phyloP scores from a whole-genome alignment of 2,888 invertebrate species.

The Meandrusa payeni region DNA sequence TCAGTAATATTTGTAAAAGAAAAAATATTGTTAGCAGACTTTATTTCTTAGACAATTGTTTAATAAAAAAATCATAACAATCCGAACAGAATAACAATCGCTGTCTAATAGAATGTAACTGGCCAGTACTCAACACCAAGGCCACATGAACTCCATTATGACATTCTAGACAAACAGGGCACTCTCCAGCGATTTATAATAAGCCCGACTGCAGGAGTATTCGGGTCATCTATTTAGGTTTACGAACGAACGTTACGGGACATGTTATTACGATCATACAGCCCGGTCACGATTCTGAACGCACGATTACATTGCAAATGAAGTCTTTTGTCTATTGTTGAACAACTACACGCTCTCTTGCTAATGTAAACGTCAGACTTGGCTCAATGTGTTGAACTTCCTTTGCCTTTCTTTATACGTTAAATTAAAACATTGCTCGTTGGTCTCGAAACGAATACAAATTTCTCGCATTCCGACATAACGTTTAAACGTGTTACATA shows the following conservation, averaged over 20 bases:
- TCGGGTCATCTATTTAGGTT: conserved; percentile 48
- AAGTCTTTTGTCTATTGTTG: conserved; percentile 23
- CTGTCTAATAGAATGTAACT: conserved; percentile 13
- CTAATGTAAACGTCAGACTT: conserved; percentile 8
- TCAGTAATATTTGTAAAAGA: no score
- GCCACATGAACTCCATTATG: conserved; percentile 31
- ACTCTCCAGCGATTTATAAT: conserved; percentile 34
- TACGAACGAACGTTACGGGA: conserved; percentile 29
- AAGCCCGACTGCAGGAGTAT: conserved; percentile 32
- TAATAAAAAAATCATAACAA: no score
- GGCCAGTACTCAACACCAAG: conserved; percentile 30
- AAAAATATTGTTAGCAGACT: no score
- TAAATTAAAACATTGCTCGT: no score
- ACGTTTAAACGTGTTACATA: no score
- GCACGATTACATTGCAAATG: conserved; percentile 25
- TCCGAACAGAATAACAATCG: no score
- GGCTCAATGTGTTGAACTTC: conserved; percentile 5
- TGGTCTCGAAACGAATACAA: no score
- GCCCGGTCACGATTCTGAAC: conserved; percentile 24
- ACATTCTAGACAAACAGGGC: conserved; percentile 29
- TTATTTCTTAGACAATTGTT: no score
- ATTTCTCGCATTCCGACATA: no score
- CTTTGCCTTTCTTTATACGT: conserved; percentile 11
- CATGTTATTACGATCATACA: conserved; percentile 29
- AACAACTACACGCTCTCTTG: conserved; percentile 10